Evolutionary conservation across 2,113 vertebrate species (phyloP), one percentile per base, ranked within the genome.

Genomic region (Sialia sialis): DNA sequence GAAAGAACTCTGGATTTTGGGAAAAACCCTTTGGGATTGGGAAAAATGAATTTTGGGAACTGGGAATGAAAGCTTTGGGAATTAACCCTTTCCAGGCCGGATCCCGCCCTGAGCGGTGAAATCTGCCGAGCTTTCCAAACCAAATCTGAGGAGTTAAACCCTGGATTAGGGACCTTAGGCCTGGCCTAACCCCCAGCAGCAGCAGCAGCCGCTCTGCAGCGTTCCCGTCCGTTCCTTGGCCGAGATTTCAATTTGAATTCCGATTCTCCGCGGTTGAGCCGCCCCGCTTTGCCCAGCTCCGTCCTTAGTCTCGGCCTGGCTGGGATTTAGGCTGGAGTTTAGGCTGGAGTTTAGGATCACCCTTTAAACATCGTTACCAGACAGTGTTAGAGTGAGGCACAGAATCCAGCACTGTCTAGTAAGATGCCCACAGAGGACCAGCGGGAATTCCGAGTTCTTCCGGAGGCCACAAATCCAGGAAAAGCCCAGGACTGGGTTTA

Each of bases 321-420:
- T 4, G 38, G 48, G 1, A 43, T 54, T 54, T n/a, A n/a, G n/a
- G n/a, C n/a, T n/a, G n/a, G n/a, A n/a, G n/a, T n/a, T 2, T 1
- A 15, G 60, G 60, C 25, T 0, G 60, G 48, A 29, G 49, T 0
- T 66, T 58, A 90, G 97, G 98, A 96, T 97, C 98, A 78, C 98
- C 98, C 99, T 98, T 98, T 98, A 98, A 99, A 99, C 99, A 99
- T 99, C 99, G 99, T 99, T 99, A 99, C 99, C 99, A 99, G 99
- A 99, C 99, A 99, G 99, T 99, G 99, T 99, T 99, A 99, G 99
- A 99, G 98, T 97, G 95, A 98, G 92, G 95, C 82, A 97, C 93
- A 98, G 98, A 99, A 98, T 99, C 99, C 99, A 99, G 98, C 99
- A 99, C 99, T 99, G 99, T 98, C 98, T 96, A 97, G 99, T 99